phyloP scores from a whole-genome alignment of 1,140 invertebrate species.

The Cydia fagiglandana region DNA sequence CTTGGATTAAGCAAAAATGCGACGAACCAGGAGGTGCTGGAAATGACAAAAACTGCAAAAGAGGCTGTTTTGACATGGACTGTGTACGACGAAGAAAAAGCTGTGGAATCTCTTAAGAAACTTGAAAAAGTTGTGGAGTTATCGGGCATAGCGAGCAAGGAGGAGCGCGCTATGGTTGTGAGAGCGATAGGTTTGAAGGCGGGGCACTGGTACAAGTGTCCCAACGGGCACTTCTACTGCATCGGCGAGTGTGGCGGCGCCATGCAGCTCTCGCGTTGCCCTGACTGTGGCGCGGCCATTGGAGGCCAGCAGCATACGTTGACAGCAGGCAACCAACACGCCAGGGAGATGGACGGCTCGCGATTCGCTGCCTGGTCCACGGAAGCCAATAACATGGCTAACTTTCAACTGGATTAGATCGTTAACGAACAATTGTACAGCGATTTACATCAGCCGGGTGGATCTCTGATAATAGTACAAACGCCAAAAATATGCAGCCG shows the following conservation, averaged over 20 bases:
- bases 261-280: constrained; percentile 79
- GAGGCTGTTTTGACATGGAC: constrained; percentile 39
- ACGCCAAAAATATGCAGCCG: too few species aligned
- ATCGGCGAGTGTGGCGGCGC: constrained; percentile 88
- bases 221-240: constrained; percentile 85
- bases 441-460: too few species aligned
- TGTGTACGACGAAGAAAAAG: constrained; percentile 45
- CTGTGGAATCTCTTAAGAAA: constrained; percentile 40
- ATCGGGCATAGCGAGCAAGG: constrained; percentile 66
- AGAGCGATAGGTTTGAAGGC: constrained; percentile 80
- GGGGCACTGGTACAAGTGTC: constrained; percentile 88
- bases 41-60: constrained; percentile 36
- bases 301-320: constrained; percentile 82
- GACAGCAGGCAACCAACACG: constrained; percentile 75
- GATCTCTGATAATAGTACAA: too few species aligned
- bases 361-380: constrained; percentile 74
- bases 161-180: constrained; percentile 81
- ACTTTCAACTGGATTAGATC: constrained; percentile 45
- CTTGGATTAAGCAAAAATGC: constrained; percentile 31
- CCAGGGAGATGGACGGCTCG: constrained; percentile 82
- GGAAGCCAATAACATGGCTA: constrained; percentile 55
- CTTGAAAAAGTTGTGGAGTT: constrained; percentile 48
- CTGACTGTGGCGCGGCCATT: constrained; percentile 82
- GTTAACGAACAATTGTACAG: too few species aligned
- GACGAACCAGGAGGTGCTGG: constrained; percentile 39